Conservation (phyloP, 2,113 vertebrate genomes). For the Chionodraco myersi region DNA sequence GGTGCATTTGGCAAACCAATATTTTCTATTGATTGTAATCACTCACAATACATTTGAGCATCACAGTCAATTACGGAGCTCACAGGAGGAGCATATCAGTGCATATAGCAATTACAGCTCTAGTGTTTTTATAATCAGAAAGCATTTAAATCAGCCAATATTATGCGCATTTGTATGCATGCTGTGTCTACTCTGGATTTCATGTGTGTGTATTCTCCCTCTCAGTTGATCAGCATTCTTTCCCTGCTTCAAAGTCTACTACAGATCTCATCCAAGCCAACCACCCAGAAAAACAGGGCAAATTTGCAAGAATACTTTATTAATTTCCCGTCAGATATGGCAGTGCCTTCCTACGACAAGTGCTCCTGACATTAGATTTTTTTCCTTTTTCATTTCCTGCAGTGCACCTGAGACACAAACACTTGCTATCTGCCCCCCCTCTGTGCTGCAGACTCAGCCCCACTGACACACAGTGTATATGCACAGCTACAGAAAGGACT, state of each 20-base stretch:
- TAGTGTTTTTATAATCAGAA: background rate
- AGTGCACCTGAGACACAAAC: conserved; percentile 76
- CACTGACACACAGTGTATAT: background rate
- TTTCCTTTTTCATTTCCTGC: conserved; percentile 80
- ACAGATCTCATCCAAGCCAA: conserved; percentile 26
- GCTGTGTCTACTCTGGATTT: background rate
- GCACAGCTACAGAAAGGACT: conserved; percentile 17
- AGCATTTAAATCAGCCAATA: background rate
- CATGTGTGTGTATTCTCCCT: background rate
- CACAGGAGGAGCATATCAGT: background rate
- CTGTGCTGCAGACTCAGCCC: conserved; percentile 22
- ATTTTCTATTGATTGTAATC: conserved; percentile 38
- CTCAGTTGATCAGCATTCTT: conserved; percentile 53
- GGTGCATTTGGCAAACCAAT: conserved; percentile 46
- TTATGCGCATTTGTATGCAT: background rate
- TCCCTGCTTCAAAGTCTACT: conserved; percentile 1
- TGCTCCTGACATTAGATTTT: conserved; percentile 48
- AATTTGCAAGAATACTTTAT: conserved; percentile 80
- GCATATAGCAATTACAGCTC: background rate
- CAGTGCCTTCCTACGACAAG: conserved; percentile 74
- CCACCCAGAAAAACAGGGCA: conserved; percentile 67
- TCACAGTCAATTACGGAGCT: conserved; percentile 11
- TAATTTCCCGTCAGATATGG: conserved; percentile 75
- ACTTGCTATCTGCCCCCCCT: conserved; percentile 12
- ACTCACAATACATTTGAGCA: conserved; percentile 27